A percentile compares a stretch with the other conserved stretches of the same genome.
Evolutionary conservation across 2,888 invertebrate species (phyloP).

Genomic region (Cheiracanthium punctorium): DNA sequence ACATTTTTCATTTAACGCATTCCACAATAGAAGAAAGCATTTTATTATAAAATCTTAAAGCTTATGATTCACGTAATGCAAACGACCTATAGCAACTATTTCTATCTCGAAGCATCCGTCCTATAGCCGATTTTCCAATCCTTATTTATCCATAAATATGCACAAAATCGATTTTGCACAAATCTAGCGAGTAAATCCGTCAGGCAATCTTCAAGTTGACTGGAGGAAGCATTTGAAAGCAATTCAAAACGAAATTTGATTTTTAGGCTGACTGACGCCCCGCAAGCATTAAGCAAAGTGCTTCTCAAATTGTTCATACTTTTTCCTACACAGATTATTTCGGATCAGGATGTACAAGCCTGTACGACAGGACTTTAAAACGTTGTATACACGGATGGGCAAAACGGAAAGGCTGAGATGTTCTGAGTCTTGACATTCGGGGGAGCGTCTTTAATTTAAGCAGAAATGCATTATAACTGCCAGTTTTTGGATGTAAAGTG

Average conservation of each 20-base stretch:
- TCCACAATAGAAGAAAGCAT: no score
- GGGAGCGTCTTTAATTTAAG: neutral
- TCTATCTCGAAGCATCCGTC: neutral
- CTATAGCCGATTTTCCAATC: neutral
- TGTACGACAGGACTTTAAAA: neutral
- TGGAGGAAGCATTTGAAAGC: slow-evolving; percentile 6
- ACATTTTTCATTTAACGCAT: no score
- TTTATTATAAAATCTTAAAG: no score
- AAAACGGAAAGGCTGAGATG: neutral
- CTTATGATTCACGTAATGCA: neutral
- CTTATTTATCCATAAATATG: neutral
- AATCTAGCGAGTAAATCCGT: neutral
- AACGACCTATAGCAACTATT: neutral
- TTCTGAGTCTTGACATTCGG: neutral
- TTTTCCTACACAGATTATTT: slow-evolving; percentile 1
- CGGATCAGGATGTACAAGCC: neutral
- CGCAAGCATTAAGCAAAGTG: slow-evolving; percentile 10
- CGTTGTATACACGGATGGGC: neutral
- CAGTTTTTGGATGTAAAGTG: no score
- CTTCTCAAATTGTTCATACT: slow-evolving; percentile 17
- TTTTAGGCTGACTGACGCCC: slow-evolving; percentile 5
- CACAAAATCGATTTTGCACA: neutral
- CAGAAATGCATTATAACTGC: neutral
- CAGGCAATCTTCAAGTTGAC: neutral
- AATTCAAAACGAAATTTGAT: neutral